Conservation (phyloP, 2,888 invertebrate genomes). For the Leucania comma region DNA sequence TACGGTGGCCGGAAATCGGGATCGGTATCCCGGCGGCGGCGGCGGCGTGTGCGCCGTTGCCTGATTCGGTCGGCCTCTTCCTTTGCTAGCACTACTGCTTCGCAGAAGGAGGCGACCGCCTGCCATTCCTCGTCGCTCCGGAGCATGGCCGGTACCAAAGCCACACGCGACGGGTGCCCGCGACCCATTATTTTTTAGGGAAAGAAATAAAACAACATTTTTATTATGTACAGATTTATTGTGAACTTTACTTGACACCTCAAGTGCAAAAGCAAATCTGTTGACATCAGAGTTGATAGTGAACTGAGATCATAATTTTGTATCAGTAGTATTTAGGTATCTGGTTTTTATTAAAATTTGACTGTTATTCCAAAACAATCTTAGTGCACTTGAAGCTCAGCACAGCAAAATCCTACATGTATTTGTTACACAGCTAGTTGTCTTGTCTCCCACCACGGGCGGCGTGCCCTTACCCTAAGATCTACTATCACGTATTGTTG, state of each 20-base stretch:
- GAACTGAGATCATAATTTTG: constrained; percentile 21
- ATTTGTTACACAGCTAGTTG: constrained; percentile 26
- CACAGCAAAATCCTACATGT: constrained; percentile 20
- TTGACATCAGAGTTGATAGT: not conserved
- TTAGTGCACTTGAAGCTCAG: constrained; percentile 18
- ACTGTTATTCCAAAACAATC: not conserved
- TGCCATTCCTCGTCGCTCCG: too few species aligned
- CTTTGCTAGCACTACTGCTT: too few species aligned
- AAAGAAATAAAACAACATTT: constrained; percentile 27
- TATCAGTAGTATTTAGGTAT: too few species aligned
- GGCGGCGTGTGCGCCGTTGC: too few species aligned
- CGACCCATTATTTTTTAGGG: too few species aligned
- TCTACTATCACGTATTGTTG: constrained; percentile 38
- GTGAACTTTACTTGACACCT: constrained; percentile 20
- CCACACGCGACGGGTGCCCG: too few species aligned
- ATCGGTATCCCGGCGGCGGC: too few species aligned
- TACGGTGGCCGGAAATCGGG: too few species aligned
- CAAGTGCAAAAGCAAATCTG: constrained; percentile 4
- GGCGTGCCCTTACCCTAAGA: constrained; percentile 31
- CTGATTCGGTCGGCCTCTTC: too few species aligned
- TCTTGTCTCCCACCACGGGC: constrained; percentile 32
- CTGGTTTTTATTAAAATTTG: not conserved
- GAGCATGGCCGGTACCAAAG: too few species aligned
- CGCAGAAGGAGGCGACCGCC: too few species aligned
- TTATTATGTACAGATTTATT: constrained; percentile 48